Evolutionary conservation across 1,140 invertebrate species (phyloP).

Genomic region (Bombus waltoni): DNA sequence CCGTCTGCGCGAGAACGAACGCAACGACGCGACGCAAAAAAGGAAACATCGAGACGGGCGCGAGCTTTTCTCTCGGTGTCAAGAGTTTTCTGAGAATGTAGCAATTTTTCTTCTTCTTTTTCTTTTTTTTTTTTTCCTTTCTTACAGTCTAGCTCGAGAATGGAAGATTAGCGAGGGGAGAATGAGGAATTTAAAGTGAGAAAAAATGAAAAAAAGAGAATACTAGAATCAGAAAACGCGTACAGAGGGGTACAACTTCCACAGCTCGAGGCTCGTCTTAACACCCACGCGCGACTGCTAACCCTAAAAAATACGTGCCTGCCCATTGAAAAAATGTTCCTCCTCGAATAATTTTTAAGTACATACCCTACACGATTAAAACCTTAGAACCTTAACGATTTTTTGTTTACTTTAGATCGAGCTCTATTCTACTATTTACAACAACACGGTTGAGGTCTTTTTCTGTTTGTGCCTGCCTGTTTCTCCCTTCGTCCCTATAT

Average conservation of each 20-base stretch:
- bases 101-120: neutral
- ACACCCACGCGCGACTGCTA: neutral
- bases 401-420: conserved; percentile 2
- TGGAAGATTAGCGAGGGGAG: conserved; percentile 37
- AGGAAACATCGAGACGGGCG: neutral
- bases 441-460: conserved; percentile 28
- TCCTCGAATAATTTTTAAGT: conserved; percentile 13
- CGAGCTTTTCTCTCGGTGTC: neutral
- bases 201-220: neutral
- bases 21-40: neutral
- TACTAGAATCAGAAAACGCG: neutral
- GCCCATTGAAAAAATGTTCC: neutral
- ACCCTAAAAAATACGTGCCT: conserved; percentile 37
- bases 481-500: neutral
- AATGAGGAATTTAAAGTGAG: neutral
- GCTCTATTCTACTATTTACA: conserved; percentile 58
- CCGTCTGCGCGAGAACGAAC: neutral
- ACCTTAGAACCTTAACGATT: conserved; percentile 25
- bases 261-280: conserved; percentile 15
- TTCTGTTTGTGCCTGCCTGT: conserved; percentile 7
- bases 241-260: neutral
- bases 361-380: conserved; percentile 38
- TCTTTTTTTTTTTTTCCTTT: neutral
- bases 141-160: conserved; percentile 12
- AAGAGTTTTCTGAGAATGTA: neutral